Evolutionary conservation across 1,140 invertebrate genomes (phyloP), one percentile per base, ranked within the genome.

Genomic region (Conus betulinus): DNA sequence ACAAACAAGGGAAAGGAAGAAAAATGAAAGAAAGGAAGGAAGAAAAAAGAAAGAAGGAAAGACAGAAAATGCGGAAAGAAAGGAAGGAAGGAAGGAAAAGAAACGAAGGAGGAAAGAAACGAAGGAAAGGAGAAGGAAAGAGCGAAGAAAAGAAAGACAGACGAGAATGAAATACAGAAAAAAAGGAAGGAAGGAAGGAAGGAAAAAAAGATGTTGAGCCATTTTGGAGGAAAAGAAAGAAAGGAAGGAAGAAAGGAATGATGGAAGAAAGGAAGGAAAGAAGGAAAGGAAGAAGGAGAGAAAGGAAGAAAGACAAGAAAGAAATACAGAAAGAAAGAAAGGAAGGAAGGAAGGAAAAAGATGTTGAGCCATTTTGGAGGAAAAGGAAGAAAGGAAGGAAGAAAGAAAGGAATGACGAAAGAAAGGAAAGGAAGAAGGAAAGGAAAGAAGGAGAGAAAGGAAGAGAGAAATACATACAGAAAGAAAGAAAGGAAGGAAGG

Each of bases 261-360:
- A n/a, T n/a, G n/a, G n/a, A n/a, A 13, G 57, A 53, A 84, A 13
- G n/a, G 20, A 84, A 15, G 57, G 83, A 84, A 15, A 84, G 83
- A 84, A 53, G 57, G 83, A 39, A 39, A 39, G 3, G 39, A 39
- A 39, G 39, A 39, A 39, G 39, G 39, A 39, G 51, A 13, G 57
- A 53, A 84, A 13, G n/a, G 20, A 84, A 15, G 57, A 53, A 84
- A 6, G 57, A 53, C 4, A 15, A 84, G 83, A 84, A 15, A 84
- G 63, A 84, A 53, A 84, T 7, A 84, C 17, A 84, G 83, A 84
- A 15, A 84, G 83, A 84, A 15, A 84, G 83, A 39, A 39, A 39
- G 3, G 39, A 39, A 39, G 39, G 39, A 39, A 39, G 39, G 39
- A 39, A 3, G 39, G 39, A 39, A 39, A n/a, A n/a, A n/a, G n/a